Conservation (phyloP, 2,797 vertebrate species). For the Okamejei kenojei region DNA sequence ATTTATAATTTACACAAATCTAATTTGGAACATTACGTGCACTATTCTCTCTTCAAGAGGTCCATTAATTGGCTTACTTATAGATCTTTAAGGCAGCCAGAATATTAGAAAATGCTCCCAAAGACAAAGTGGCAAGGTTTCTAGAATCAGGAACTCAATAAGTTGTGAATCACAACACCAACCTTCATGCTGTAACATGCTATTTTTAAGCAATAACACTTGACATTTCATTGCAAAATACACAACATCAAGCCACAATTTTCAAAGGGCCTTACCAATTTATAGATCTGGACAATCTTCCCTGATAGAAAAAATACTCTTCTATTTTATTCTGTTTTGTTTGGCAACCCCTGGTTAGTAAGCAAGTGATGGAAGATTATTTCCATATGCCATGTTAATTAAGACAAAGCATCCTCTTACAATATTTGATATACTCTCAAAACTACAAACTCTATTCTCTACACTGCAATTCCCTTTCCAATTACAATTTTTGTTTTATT, state of each 20-base stretch:
- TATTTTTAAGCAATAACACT: not conserved
- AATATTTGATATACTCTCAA: not conserved
- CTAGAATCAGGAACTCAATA: not conserved
- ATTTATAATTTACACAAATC: not conserved
- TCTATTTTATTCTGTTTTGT: not conserved
- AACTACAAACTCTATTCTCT: not conserved
- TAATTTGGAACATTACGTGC: not conserved
- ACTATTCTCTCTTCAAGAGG: not conserved
- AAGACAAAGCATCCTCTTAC: not conserved
- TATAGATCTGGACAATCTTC: not conserved
- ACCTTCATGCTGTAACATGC: not conserved
- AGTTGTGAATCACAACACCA: not conserved
- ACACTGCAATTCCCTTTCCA: conserved; percentile 18
- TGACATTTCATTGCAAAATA: not conserved
- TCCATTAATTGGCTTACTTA: not conserved
- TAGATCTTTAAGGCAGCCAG: not conserved
- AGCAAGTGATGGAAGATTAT: not conserved
- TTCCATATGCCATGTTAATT: not conserved
- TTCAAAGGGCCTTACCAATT: conserved; percentile 4
- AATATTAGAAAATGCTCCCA: not conserved
- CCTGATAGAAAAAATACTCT: not conserved
- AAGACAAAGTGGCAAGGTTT: not conserved
- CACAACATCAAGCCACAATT: too few relatives aligned
- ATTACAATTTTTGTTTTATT: not conserved
- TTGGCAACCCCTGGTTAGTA: not conserved